phyloP scores from a whole-genome alignment of 2,888 invertebrate genomes.

The Lathronympha strigana region DNA sequence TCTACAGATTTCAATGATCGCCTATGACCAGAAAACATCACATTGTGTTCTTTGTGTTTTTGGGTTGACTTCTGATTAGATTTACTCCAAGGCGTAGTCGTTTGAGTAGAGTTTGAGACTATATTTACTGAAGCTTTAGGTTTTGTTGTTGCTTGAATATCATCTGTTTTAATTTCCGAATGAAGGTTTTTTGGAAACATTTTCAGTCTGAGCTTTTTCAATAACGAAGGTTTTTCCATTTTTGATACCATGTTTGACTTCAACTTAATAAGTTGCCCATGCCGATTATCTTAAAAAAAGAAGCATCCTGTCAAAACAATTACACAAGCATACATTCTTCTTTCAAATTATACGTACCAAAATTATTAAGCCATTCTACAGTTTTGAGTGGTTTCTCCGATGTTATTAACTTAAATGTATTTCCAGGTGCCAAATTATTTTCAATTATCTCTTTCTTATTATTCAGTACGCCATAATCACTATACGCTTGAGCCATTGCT shows the following conservation, averaged over 20 bases:
- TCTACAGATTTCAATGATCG: constrained; percentile 49
- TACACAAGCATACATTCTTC: neutral
- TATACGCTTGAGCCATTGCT: constrained; percentile 72
- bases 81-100: neutral
- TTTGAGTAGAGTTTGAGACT: neutral
- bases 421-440: constrained; percentile 46
- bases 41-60: constrained; percentile 3
- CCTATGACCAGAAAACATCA: constrained; percentile 24
- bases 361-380: neutral
- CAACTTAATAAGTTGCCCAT: neutral
- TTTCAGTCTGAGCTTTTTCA: neutral
- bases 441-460: constrained; percentile 57
- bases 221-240: neutral
- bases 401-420: constrained; percentile 45
- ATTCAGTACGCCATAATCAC: constrained; percentile 73
- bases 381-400: constrained; percentile 8
- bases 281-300: constrained; percentile 15
- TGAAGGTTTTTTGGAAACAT: neutral
- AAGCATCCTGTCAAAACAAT: constrained; percentile 1
- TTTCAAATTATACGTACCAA: constrained; percentile 15
- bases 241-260: neutral
- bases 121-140: neutral
- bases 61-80: neutral
- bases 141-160: neutral
- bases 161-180: neutral